Conservation (phyloP, 2,888 invertebrate species). For the Drosophila birchii region DNA sequence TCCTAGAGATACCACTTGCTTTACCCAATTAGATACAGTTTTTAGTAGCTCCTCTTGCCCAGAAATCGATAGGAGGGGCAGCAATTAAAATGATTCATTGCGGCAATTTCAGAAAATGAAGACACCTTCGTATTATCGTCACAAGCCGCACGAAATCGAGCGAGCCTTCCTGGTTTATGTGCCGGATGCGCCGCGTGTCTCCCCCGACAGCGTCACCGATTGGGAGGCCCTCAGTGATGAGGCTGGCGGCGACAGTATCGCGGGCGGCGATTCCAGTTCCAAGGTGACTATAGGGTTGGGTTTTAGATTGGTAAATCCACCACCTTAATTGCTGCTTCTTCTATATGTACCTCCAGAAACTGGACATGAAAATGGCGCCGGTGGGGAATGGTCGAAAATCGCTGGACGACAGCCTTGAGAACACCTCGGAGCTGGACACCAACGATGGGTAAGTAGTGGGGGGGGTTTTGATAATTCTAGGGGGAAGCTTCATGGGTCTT, state of each 20-base stretch:
- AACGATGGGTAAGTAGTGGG: conserved; percentile 77
- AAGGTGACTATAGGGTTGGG: conserved; percentile 64
- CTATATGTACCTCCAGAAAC: conserved; percentile 61
- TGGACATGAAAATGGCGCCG: conserved; percentile 66
- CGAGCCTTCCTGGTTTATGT: conserved; percentile 88
- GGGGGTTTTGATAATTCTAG: background rate
- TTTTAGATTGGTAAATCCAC: background rate
- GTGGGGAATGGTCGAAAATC: conserved; percentile 78
- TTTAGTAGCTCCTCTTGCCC: background rate
- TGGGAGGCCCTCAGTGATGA: conserved; percentile 86
- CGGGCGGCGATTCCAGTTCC: conserved; percentile 60
- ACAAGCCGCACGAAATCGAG: conserved; percentile 91
- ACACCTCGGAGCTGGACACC: conserved; percentile 83
- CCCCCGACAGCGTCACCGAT: conserved; percentile 88
- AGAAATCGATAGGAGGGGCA: background rate
- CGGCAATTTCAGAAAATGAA: conserved; percentile 89
- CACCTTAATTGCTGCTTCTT: conserved; percentile 2
- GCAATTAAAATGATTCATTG: conserved; percentile 59
- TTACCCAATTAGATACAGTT: background rate
- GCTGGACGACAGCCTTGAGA: conserved; percentile 81
- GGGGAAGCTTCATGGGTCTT: conserved; percentile 1
- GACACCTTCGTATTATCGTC: conserved; percentile 92
- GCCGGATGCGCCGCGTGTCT: conserved; percentile 93
- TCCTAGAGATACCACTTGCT: background rate
- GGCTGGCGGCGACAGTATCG: conserved; percentile 42